Evolutionary conservation across 2,888 invertebrate genomes (phyloP).

Genomic region (Microctonus brassicae): DNA sequence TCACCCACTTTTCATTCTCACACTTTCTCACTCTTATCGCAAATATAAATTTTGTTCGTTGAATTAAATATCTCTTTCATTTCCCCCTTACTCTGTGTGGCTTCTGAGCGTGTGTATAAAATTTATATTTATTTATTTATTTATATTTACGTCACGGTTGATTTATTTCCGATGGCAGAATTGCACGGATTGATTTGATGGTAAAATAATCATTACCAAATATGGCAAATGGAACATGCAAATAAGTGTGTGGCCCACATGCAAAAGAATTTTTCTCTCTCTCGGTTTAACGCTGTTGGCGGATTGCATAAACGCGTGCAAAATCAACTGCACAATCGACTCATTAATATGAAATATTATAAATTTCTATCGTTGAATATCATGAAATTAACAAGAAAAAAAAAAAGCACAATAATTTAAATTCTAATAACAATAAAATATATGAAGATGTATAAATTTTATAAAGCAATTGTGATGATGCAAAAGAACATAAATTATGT

Average conservation of each 20-base stretch:
- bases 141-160: neutral
- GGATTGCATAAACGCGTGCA: neutral
- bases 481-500: neutral
- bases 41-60: neutral
- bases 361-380: neutral
- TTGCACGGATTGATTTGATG: neutral
- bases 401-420: too few relatives aligned
- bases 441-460: neutral
- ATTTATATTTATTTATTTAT: neutral
- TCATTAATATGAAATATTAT: neutral
- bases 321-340: neutral
- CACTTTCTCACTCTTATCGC: neutral
- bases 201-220: neutral
- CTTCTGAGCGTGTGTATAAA: neutral
- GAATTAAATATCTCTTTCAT: too few relatives aligned
- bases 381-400: neutral
- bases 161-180: neutral
- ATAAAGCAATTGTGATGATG: neutral
- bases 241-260: constrained; percentile 5
- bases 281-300: neutral
- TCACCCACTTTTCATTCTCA: neutral
- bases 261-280: neutral
- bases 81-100: neutral
- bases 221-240: constrained; percentile 5
- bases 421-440: too few relatives aligned